Base-by-base conservation (phyloP, 2,113 vertebrate species). In the Entelurus aequoreus region DNA sequence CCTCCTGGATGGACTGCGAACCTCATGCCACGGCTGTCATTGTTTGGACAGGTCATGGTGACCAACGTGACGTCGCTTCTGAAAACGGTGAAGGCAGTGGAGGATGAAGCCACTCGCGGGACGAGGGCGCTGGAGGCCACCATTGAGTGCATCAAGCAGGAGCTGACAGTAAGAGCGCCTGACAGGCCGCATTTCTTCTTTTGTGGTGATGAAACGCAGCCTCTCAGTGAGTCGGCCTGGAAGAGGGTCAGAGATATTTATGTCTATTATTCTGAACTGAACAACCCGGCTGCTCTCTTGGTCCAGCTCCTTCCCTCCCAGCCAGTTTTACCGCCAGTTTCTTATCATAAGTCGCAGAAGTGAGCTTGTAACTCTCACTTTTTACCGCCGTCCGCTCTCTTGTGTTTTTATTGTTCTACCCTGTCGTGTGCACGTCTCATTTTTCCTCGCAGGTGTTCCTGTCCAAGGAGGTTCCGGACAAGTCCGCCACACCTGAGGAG, bases 71-170 rank as follows among this genome's bases (percentile, higher is more conserved):
- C 97, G 3, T 99, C 94, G 0, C 94, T 99, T 66, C 89, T 99
- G 76, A 99, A 99, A 89, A 99, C 97, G 0, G 97, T 99, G 76
- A 99, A 99, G 89, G 97, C 97, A 0, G 97, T 99, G 50, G 97
- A 99, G 88, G 97, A 99, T 56, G 96, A 99, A 86, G 97, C 97
- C 38, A 99, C 96, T 47, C 93, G 96, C 11, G 97, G 97, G 58
- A 99, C 96, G 0, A 93, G 97, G 79, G 97, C 97, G 1, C 91
- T 99, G 0, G 96, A 99, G 84, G 95, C 95, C 72, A 94, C 96
- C 1, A 99, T 98, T 1, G 97, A 99, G 74, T 97, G 92, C 90
- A 99, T 99, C 91, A 98, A 95, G 67, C 96, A 99, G 84, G 96
- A 99, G 82, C 91, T 99, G 79, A 96, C 93, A 80, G 97, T 99